Evolutionary conservation across 2,113 vertebrate species (phyloP).

Genomic region (Cephalopholis sonnerati): DNA sequence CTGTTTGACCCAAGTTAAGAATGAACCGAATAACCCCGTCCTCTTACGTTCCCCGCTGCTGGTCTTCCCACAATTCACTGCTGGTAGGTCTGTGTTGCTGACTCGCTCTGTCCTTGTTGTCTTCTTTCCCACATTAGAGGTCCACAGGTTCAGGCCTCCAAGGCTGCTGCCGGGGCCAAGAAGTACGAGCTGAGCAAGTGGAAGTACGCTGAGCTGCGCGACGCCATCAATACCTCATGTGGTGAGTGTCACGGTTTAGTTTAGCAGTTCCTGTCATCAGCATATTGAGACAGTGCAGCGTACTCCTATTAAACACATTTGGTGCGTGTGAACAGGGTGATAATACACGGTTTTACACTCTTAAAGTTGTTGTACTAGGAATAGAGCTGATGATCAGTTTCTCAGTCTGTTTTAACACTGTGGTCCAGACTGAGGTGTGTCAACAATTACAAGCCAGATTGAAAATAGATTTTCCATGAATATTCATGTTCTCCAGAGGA

Average conservation of each 20-base stretch:
- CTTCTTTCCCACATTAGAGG: constrained; percentile 82
- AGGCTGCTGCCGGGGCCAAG: constrained; percentile 90
- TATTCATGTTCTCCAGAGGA: neutral
- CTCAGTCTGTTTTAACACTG: neutral
- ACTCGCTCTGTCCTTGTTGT: constrained; percentile 27
- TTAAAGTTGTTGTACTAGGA: neutral
- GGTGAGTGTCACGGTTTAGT: constrained; percentile 84
- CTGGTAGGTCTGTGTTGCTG: neutral
- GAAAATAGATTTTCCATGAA: neutral
- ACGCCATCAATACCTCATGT: constrained; percentile 98
- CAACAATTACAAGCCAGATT: neutral
- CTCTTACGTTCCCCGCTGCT: neutral
- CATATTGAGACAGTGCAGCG: neutral
- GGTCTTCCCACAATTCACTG: neutral
- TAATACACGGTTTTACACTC: neutral
- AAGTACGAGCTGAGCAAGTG: constrained; percentile 98
- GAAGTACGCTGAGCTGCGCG: constrained; percentile 97
- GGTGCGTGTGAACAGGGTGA: too few species aligned
- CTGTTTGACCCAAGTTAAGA: neutral
- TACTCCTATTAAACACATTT: neutral
- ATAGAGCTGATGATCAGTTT: neutral
- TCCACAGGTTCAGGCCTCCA: constrained; percentile 92
- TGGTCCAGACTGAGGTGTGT: neutral
- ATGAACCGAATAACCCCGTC: neutral
- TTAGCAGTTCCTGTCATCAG: neutral